Conservation (phyloP, 1,140 invertebrate species). For the Plodia interpunctella region DNA sequence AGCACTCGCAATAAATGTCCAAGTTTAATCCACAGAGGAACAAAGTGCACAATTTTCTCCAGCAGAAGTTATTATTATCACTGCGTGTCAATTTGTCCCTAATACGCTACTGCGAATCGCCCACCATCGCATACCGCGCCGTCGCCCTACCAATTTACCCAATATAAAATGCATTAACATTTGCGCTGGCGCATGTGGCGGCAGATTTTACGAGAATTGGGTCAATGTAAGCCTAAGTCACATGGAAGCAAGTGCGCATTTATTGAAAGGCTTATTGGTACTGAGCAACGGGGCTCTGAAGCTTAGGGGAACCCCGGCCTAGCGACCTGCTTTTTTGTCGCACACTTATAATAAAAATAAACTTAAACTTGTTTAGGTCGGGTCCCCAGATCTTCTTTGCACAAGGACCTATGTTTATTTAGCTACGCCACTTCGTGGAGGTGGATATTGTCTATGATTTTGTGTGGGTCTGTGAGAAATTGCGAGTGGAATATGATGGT, state of each 20-base stretch:
- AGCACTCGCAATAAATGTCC: no score
- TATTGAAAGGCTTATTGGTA: not conserved
- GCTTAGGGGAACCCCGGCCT: no score
- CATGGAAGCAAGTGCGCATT: not conserved
- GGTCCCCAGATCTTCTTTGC: no score
- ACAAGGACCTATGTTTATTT: no score
- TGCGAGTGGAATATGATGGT: not conserved
- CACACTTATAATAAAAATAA: no score
- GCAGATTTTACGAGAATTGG: conserved; percentile 61
- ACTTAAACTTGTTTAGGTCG: no score
- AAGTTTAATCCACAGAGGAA: not conserved
- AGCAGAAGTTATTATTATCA: conserved; percentile 1
- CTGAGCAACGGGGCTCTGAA: no score
- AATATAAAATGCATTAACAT: conserved; percentile 76
- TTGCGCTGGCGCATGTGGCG: conserved; percentile 36
- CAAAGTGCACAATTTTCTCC: conserved; percentile 18
- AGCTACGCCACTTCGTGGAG: no score
- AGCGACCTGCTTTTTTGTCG: no score
- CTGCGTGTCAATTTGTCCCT: conserved; percentile 58
- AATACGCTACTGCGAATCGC: conserved; percentile 69
- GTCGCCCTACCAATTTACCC: conserved; percentile 69
- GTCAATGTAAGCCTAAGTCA: conserved; percentile 55
- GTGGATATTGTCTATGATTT: not conserved
- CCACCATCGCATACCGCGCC: conserved; percentile 71
- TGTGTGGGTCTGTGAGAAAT: not conserved